Base-by-base conservation (phyloP, 2,797 vertebrate genomes). In the Danio jaintianensis region DNA sequence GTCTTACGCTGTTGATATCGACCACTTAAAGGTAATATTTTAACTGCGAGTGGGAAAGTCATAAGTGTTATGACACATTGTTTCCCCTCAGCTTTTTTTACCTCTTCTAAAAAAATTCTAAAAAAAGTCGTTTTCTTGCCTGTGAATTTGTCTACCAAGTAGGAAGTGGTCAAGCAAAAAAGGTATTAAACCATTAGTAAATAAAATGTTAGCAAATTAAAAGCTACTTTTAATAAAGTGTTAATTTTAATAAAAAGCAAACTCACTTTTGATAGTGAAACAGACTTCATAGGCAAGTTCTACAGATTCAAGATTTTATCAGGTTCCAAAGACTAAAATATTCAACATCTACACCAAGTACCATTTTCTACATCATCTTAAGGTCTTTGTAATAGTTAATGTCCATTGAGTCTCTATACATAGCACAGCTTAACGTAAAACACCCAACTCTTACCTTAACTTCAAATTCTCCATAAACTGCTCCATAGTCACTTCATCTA, bases 401-500 rank as follows among this genome's bases (percentile, higher is more conserved):
- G n/a, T n/a, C n/a, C 29, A 40, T 20, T 15, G 29, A 38, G 36
- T 20, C 16, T 40, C 7, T 12, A 8, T 40, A 55, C 48, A 29
- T 38, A 53, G 36, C 47, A 40, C 5, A 12, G 20, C 22, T 58
- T 7, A 50, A 5, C 22, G 64, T 69, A 59, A 40, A 63, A 40
- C 3, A 11, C 1, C 22, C 13, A 9, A 13, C 8, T 52, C 89
- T 90, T 92, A 98, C 97, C 97, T 96, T 85, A 96, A 80, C 87
- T 94, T 96, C 78, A 98, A 90, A 84, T 98, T 98, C 50, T 93
- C 94, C 94, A 97, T 93, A 83, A 98, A 98, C 87, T 96, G 95
- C 80, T 97, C 96, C 95, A 97, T 97, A 50, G 92, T 96, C 87
- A 98, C 95, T 75, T 96, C 94, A 5, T 98, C 97, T 92, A 98